phyloP scores from a whole-genome alignment of 2,888 invertebrate species.

The Phaonia tiefii region DNA sequence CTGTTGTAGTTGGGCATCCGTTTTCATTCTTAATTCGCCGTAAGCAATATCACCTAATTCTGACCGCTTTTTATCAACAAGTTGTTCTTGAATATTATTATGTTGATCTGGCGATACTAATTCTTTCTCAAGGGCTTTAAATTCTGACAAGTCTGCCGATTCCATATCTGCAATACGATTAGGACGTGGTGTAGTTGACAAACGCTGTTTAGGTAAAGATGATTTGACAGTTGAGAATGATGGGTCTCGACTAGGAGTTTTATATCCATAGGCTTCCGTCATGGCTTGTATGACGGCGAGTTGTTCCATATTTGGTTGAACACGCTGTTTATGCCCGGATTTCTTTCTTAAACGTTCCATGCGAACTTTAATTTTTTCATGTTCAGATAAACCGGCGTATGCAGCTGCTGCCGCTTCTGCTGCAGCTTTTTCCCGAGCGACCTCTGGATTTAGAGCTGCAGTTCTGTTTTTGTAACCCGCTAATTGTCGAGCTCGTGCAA shows the following conservation, averaged over 20 bases:
- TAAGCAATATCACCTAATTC: slow-evolving; percentile 24
- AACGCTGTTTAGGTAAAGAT: background rate
- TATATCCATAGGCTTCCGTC: slow-evolving; percentile 19
- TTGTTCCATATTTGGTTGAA: slow-evolving; percentile 53
- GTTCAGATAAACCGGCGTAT: slow-evolving; percentile 40
- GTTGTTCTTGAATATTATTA: no score
- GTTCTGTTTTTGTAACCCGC: slow-evolving; percentile 53
- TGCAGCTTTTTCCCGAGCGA: slow-evolving; percentile 37
- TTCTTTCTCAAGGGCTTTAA: slow-evolving; percentile 44
- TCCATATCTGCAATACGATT: background rate
- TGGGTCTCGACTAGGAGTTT: background rate
- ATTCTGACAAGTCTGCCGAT: slow-evolving; percentile 32
- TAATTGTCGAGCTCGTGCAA: slow-evolving; percentile 46
- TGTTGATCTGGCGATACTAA: no score
- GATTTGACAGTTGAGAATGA: background rate
- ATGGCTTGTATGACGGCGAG: slow-evolving; percentile 49
- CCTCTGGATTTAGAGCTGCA: slow-evolving; percentile 52
- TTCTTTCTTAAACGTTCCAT: slow-evolving; percentile 47
- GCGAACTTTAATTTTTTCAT: slow-evolving; percentile 55
- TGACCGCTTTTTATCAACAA: background rate
- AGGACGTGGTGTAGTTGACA: background rate
- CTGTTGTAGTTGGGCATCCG: slow-evolving; percentile 23
- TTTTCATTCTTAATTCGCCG: no score
- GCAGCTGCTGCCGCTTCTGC: slow-evolving; percentile 38
- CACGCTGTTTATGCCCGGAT: background rate